Evolutionary conservation across 2,888 invertebrate genomes (phyloP).

Genomic region (Coelinius sp.): DNA sequence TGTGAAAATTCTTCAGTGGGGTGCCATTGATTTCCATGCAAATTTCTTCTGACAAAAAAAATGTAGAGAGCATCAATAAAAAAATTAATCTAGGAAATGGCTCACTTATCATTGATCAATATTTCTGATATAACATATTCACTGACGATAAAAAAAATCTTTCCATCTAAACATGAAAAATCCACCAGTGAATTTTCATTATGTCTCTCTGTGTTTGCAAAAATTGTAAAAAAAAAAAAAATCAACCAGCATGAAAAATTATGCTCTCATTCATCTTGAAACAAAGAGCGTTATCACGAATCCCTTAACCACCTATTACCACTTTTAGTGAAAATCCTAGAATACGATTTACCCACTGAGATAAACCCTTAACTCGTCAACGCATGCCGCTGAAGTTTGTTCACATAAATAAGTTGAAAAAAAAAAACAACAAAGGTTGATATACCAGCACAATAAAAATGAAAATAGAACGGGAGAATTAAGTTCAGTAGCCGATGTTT

Average conservation of each 20-base stretch:
- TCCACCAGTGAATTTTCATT: not conserved
- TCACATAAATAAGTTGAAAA: constrained; percentile 10
- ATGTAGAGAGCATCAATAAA: not conserved
- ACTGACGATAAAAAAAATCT: not conserved
- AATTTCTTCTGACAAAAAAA: constrained; percentile 47
- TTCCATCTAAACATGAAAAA: not conserved
- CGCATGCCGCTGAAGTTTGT: constrained; percentile 6
- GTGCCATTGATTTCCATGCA: constrained; percentile 63
- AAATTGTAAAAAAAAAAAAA: not conserved
- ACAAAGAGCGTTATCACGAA: not conserved
- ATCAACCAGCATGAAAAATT: not conserved
- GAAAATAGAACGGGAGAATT: constrained; percentile 10
- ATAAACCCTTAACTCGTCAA: not conserved
- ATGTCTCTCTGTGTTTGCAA: not conserved
- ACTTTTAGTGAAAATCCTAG: not conserved
- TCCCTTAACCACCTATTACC: not conserved
- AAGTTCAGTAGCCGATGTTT: constrained; percentile 20
- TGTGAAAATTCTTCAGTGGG: constrained; percentile 49
- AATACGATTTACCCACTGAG: not conserved
- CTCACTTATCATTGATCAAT: not conserved
- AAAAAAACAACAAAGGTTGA: constrained; percentile 8
- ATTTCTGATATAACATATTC: not conserved
- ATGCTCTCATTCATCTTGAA: not conserved
- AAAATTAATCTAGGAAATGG: not conserved
- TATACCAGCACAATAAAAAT: not conserved